Evolutionary conservation across 2,113 vertebrate genomes (phyloP), one percentile per base, ranked within the genome.

Genomic region (Pterocles gutturalis): DNA sequence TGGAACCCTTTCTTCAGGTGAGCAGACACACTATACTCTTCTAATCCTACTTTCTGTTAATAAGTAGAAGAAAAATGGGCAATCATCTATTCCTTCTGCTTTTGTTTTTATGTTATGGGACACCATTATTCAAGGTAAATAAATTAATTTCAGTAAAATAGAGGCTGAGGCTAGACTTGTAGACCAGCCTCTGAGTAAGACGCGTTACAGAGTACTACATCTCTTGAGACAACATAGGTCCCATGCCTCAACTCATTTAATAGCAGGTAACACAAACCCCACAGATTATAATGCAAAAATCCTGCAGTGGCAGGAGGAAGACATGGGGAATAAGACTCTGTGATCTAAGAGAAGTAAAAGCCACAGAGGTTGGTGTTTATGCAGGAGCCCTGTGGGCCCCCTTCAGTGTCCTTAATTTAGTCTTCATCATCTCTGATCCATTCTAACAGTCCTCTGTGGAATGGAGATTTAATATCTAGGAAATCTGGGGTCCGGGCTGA

Each of bases 1-100:
- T 94, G 83, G 80, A 96, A 46, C 9, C 34, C 46, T 92, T 89
- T 87, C 73, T 91, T 91, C 62, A 80, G 62, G 83, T 36, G 34
- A 75, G 62, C 53, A 71, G 62, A 65, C 36, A 84, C n/a, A 46
- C 49, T 43, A 7, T 49, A 61, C 29, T 78, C 22, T 71, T 45
- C 77, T 79, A 90, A 87, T 69, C 54, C 41, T 89, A 53, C 65
- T 62, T 87, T 84, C 41, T 82, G 66, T 67, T 93, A 84, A 60
- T 82, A 45, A 87, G 14, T 8, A 10, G n/a, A 67, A 66, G 21
- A 22, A 45, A 51, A 45, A 2, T 17, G 69, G 49, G 53, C 6
- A 57, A 25, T 24, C 87, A 62, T 17, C 13, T 72, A 36, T 53
- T 87, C 41, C 49, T 92, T 60, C 79, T 77, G 54, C 48, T 54